Evolutionary conservation across 1,140 invertebrate genomes (phyloP), one percentile per base, ranked within the genome.

Genomic region (Idris sp.): DNA sequence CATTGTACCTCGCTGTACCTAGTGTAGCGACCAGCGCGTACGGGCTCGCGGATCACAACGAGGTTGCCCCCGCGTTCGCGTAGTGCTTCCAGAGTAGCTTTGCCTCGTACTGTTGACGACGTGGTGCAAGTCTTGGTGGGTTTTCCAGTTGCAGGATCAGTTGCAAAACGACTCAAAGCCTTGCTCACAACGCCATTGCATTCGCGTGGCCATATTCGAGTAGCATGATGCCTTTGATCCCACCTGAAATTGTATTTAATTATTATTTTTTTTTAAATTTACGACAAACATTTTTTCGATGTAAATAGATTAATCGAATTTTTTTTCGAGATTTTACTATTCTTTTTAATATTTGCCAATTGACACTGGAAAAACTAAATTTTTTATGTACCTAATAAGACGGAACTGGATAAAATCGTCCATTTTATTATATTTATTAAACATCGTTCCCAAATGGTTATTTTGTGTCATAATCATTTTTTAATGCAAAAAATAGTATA

Each of bases 1-100:
- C 89, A 89, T 36, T 89, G 89, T 9, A 90, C 87, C 51, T 90
- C 89, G 77, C 88, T 89, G 72, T 89, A 89, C 25, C 87, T 83
- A 5, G 87, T 85, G 68, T 88, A 89, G 9, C 84, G 84, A 4
- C 89, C 89, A 1, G 88, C 86, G 6, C 84, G 80, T 0, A 88
- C 85, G 0, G 88, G 86, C 61, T 90, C 89, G n/a, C 89, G 79
- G n/a, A 89, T 89, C 4, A 89, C 87, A 4, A 89, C 89, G 10
- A 89, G 49, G 38, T 89, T 89, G 0, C 89, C 88, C 4, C 85
- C 84, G 3, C 83, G 77, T 51, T 86, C 82, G 25, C 85, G 79
- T 0, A 84, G 72, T 1, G 83, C 83, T 40, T 86, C 86, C 2
- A 87, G 79, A 8, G 81, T 78, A 5, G 81, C 75, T 46, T 84